A percentile compares a stretch with the other conserved stretches of the same genome.
These are phyloP conservation scores for Eurypyga helias DNA, from an alignment of 2,113 vertebrate species.

Conservation along the genomic window DNA sequence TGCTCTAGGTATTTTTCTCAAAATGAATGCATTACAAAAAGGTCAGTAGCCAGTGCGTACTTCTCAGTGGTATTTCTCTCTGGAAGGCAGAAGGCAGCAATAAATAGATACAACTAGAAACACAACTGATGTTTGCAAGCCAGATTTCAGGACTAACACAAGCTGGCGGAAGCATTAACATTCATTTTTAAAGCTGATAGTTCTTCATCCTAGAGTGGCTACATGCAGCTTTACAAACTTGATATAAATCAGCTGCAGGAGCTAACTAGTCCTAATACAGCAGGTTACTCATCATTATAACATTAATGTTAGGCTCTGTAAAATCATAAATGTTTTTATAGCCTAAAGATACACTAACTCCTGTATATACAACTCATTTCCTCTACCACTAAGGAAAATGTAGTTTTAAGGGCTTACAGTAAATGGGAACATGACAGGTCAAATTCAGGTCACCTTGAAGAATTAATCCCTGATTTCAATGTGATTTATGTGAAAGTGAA, in stretches of 20 bases:
- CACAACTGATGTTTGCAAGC: neutral
- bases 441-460: neutral
- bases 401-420: neutral
- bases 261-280: neutral
- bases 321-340: neutral
- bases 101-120: constrained; percentile 19
- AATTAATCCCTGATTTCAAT: neutral
- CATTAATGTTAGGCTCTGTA: neutral
- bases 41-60: neutral
- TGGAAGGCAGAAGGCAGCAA: neutral
- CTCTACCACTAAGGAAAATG: neutral
- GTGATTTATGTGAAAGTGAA: neutral
- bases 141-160: neutral
- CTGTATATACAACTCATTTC: neutral
- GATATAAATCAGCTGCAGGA: neutral
- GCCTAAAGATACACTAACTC: neutral
- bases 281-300: neutral
- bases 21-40: neutral
- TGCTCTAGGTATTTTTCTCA: neutral
- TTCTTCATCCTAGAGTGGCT: neutral
- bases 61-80: neutral
- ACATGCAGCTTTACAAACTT: neutral
- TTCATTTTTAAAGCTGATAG: neutral
- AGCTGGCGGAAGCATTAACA: neutral
- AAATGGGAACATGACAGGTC: neutral